phyloP scores from a whole-genome alignment of 1,140 invertebrate genomes.

The Acromyrmex echinatior region DNA sequence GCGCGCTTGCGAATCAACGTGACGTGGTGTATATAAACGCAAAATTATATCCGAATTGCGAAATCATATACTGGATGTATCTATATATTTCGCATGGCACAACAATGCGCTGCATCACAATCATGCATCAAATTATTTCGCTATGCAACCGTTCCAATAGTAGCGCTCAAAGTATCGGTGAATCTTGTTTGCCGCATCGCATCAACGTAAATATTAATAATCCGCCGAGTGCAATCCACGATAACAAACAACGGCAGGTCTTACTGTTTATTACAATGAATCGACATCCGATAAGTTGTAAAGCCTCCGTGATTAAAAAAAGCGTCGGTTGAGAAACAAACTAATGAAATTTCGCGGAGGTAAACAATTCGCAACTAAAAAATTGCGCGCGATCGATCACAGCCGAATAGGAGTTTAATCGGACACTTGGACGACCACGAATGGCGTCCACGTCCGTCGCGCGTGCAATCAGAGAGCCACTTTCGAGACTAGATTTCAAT shows the following conservation, averaged over 20 bases:
- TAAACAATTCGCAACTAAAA: neutral
- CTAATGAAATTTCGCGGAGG: neutral
- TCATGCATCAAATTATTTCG: slow-evolving; percentile 10
- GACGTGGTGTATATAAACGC: neutral
- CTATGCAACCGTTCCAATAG: slow-evolving; percentile 22
- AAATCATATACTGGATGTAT: neutral
- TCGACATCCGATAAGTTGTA: neutral
- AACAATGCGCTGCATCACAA: slow-evolving; percentile 28
- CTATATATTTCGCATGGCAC: neutral
- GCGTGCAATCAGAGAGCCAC: neutral
- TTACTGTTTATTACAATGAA: neutral
- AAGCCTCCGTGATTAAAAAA: slow-evolving; percentile 3
- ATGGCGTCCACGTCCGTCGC: neutral
- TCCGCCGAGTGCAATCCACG: neutral
- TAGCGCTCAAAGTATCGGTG: slow-evolving; percentile 33
- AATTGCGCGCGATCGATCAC: neutral
- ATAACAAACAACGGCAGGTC: slow-evolving; percentile 14
- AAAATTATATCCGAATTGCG: slow-evolving; percentile 1
- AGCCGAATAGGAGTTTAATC: neutral
- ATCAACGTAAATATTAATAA: slow-evolving; percentile 54
- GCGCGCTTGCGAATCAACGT: neutral
- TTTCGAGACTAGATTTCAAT: slow-evolving; percentile 21
- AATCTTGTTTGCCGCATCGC: slow-evolving; percentile 40
- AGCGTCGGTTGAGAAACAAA: neutral
- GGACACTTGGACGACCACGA: neutral